Evolutionary conservation across 2,113 vertebrate species (phyloP).

Genomic region (Craseonycteris thonglongyai): DNA sequence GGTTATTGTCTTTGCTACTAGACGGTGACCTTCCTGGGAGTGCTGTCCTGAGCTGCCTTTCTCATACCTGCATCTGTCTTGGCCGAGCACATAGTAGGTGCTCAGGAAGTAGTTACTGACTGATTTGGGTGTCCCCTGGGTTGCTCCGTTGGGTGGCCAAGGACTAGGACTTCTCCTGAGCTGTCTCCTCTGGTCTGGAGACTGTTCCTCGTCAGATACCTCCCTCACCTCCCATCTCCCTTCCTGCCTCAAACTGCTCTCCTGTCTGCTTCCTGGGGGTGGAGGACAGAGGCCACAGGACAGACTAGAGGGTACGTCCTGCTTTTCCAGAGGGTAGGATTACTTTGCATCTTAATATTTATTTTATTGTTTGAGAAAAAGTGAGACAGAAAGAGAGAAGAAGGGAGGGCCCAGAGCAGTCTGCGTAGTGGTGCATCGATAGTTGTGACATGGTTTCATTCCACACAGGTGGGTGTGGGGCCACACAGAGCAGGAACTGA

Average conservation of each 20-base stretch:
- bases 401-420: too few species aligned
- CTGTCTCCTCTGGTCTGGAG: conserved; percentile 49
- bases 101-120: background rate
- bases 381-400: too few species aligned
- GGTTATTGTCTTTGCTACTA: background rate
- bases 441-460: too few species aligned
- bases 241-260: background rate
- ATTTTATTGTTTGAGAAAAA: too few species aligned
- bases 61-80: background rate
- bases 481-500: too few species aligned
- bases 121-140: conserved; percentile 38
- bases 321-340: background rate
- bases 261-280: background rate
- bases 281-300: background rate
- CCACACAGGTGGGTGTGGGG: too few species aligned
- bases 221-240: background rate
- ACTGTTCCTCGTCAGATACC: background rate
- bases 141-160: conserved; percentile 68
- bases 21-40: background rate
- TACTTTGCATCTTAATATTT: too few species aligned
- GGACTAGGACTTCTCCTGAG: conserved; percentile 63
- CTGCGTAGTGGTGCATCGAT: too few species aligned
- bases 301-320: background rate
- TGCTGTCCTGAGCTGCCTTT: background rate
- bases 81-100: background rate